These are phyloP conservation scores for Pachycephus smyrnensis DNA, from an alignment of 2,888 invertebrate genomes.

Conservation along the genomic window DNA sequence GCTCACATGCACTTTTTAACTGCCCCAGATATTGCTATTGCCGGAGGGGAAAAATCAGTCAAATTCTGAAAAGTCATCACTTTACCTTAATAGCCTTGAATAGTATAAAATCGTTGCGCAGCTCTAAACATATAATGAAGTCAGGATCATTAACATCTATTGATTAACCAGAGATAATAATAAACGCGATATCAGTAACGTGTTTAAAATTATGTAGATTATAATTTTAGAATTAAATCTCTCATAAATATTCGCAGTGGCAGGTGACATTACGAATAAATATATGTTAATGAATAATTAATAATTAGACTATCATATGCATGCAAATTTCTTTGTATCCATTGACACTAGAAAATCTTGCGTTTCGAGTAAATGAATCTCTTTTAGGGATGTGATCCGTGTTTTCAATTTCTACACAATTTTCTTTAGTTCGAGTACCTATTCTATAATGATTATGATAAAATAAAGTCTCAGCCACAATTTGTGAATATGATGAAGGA, in stretches of 20 bases:
- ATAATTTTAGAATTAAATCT: neutral
- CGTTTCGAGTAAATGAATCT: neutral
- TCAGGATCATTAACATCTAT: no score
- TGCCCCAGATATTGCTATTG: no score
- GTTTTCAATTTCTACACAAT: neutral
- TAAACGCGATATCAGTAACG: no score
- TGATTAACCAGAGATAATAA: no score
- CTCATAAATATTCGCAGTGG: neutral
- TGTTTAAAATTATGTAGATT: neutral
- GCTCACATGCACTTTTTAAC: no score
- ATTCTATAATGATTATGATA: neutral
- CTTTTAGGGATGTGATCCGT: neutral
- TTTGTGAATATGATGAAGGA: neutral
- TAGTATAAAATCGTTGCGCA: no score
- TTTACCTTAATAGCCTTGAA: no score
- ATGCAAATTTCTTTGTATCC: neutral
- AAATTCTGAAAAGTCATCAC: no score
- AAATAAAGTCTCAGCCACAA: neutral
- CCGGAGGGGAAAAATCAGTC: no score
- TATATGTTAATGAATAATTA: neutral
- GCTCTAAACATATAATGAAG: no score
- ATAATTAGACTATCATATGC: neutral
- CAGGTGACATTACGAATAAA: no score
- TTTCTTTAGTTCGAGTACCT: neutral
- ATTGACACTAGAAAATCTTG: neutral